phyloP scores from a whole-genome alignment of 1,140 invertebrate genomes.

The Drosophila navojoa region DNA sequence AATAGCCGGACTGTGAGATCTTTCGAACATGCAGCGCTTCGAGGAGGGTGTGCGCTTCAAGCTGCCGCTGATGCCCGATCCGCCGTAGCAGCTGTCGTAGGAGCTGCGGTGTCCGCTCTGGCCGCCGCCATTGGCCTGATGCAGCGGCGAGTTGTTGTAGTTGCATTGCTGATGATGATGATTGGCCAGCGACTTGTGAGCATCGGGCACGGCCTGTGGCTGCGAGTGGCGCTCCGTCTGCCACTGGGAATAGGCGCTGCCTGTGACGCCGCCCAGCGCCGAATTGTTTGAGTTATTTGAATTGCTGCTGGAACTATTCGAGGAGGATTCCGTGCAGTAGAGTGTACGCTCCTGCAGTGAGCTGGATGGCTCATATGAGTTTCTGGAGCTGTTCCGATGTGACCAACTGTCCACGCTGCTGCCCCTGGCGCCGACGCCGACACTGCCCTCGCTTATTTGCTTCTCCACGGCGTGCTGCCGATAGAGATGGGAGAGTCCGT shows the following conservation, averaged over 20 bases:
- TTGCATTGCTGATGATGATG: constrained; percentile 42
- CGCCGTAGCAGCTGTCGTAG: constrained; percentile 61
- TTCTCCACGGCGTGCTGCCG: constrained; percentile 83
- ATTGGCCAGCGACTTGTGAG: constrained; percentile 70
- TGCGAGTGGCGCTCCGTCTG: constrained; percentile 71
- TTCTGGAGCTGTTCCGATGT: constrained; percentile 44
- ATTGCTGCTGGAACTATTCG: constrained; percentile 75
- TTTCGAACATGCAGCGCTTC: constrained; percentile 73
- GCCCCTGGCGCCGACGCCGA: constrained; percentile 53
- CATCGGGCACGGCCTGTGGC: constrained; percentile 79
- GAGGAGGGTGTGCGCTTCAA: constrained; percentile 79
- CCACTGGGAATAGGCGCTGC: constrained; percentile 73
- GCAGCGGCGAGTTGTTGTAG: constrained; percentile 72
- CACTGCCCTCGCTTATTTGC: constrained; percentile 66
- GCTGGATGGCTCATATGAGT: constrained; percentile 52
- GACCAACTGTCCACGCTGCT: constrained; percentile 69
- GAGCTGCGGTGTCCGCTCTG: constrained; percentile 49
- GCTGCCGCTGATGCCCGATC: constrained; percentile 55
- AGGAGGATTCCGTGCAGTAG: constrained; percentile 69
- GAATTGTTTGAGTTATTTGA: constrained; percentile 60
- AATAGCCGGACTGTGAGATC: constrained; percentile 81
- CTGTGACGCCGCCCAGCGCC: constrained; percentile 58
- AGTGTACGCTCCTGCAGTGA: constrained; percentile 48
- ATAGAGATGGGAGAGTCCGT: constrained; percentile 82
- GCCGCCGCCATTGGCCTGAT: constrained; percentile 20